Evolutionary conservation across 2,797 vertebrate genomes (phyloP), one percentile per base, ranked within the genome.

Genomic region (Toxotes lorentzi): DNA sequence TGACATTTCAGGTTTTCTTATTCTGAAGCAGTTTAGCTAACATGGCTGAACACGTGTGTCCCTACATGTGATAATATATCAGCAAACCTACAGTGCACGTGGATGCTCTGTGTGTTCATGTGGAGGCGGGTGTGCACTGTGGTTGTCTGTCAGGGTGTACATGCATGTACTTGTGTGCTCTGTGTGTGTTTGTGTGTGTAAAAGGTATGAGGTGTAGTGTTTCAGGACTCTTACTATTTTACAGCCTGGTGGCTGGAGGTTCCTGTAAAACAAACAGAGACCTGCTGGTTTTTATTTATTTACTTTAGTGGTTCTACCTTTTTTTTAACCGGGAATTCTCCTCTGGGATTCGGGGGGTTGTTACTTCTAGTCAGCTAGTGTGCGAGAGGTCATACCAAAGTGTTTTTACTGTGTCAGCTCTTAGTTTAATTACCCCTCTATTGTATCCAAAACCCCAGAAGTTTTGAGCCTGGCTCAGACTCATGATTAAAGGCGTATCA

Each of bases 321-420:
- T 81, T 69, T 41, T 72, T 66, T 48, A 21, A 79, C 7, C 62
- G 56, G 73, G 78, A 80, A 78, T 77, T 54, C 70, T 86, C 86
- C 48, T 5, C 53, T 53, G 84, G 83, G 85, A 88, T 66, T 69
- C 43, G 10, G 45, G 47, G 47, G 24, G 58, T 62, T 50, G 73
- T 87, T 88, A 51, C 75, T 84, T 81, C 80, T 76, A 85, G 73
- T 70, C 64, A 10, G 54, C 50, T 34, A 1, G 61, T n/a, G 45
- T 81, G 65, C 53, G 8, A 73, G 59, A 86, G 89, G 90, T 93
- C 88, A 89, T 32, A 77, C 76, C 72, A 9, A 70, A 86, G 79
- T 76, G 84, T 87, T 90, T 88, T 78, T 79, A 53, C 73, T 65
- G 69, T 84, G 79, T 89, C 88, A 88, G 84, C 83, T 65, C 79